Evolutionary conservation across 2,113 vertebrate species (phyloP).

Genomic region (Dasyprocta punctata): DNA sequence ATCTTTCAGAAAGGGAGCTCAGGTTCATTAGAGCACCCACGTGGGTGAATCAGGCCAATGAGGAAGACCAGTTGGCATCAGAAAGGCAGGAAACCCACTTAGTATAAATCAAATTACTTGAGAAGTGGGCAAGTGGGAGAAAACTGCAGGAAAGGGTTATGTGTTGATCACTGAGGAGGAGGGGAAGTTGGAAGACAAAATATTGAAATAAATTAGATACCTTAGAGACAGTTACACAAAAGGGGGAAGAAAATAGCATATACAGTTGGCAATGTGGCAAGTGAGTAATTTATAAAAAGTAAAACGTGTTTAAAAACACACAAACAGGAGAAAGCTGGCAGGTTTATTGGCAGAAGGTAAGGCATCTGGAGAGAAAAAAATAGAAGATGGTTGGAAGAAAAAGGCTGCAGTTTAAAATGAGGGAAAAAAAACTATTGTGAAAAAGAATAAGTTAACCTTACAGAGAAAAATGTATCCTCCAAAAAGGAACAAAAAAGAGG

Average conservation of each 20-base stretch:
- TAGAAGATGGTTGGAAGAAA: not conserved
- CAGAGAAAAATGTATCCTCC: not conserved
- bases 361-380: conserved; percentile 38
- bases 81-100: not conserved
- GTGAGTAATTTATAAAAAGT: not conserved
- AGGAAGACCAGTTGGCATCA: not conserved
- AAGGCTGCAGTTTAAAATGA: not conserved
- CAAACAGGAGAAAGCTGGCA: not conserved
- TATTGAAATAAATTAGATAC: not conserved
- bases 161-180: not conserved
- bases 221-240: not conserved
- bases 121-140: not conserved
- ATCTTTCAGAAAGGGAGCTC: not conserved
- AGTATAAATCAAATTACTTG: not conserved
- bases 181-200: not conserved
- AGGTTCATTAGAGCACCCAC: not conserved
- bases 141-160: not conserved
- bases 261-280: not conserved
- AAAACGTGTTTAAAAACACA: not conserved
- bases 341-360: not conserved
- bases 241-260: not conserved
- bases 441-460: conserved; percentile 7
- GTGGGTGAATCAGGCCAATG: not conserved
- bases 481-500: not conserved
- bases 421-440: not conserved